A percentile compares a stretch with the other conserved stretches of the same genome.
Evolutionary conservation across 2,797 vertebrate genomes (phyloP).

Genomic region (Anas flavirostris): DNA sequence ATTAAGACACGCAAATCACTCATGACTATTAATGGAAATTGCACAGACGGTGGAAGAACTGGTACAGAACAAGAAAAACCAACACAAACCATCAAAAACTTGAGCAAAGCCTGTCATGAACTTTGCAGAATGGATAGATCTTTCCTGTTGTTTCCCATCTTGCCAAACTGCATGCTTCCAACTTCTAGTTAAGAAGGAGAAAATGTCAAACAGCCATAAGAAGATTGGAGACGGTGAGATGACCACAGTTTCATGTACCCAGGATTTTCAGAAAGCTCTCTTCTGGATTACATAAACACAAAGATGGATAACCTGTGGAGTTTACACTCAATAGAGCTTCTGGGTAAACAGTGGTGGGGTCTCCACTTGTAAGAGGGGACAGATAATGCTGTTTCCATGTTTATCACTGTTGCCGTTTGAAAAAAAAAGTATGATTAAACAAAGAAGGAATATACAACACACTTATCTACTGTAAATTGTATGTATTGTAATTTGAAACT

Average conservation of each 20-base stretch:
- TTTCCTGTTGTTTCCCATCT: neutral
- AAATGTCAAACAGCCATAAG: neutral
- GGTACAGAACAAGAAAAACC: constrained; percentile 38
- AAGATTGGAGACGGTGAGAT: neutral
- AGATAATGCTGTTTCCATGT: neutral
- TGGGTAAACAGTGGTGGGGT: neutral
- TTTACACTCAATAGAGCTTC: neutral
- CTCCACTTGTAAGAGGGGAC: neutral
- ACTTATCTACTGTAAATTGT: neutral
- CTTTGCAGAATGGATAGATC: neutral
- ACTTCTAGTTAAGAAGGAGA: neutral
- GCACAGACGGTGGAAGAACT: constrained; percentile 43
- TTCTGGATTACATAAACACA: neutral
- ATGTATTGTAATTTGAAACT: neutral
- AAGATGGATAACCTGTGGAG: neutral
- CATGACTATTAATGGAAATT: constrained; percentile 64
- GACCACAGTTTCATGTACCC: neutral
- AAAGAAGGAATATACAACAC: neutral
- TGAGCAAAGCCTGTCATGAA: neutral
- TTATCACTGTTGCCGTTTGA: neutral
- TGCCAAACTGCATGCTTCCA: neutral
- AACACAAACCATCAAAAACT: constrained; percentile 47
- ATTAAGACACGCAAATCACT: constrained; percentile 70
- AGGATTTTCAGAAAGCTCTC: neutral
- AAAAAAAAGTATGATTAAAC: neutral